phyloP scores from a whole-genome alignment of 2,113 vertebrate species.

The Hydropotes inermis region DNA sequence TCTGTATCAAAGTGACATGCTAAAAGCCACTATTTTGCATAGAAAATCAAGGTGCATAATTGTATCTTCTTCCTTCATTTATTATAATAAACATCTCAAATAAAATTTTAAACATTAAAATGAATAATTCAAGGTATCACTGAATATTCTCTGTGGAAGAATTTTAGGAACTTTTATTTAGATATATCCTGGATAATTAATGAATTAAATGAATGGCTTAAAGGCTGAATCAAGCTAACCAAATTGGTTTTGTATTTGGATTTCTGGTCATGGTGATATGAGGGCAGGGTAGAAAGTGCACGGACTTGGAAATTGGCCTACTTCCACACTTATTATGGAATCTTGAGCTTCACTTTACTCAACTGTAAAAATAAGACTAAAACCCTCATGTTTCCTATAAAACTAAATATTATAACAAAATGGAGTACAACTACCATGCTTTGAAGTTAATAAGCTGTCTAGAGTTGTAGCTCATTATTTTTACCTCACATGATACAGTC shows the following conservation, averaged over 20 bases:
- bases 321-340: not conserved
- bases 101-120: not conserved
- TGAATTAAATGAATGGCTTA: not conserved
- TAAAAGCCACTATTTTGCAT: not conserved
- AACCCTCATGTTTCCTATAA: not conserved
- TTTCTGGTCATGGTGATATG: not conserved
- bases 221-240: not conserved
- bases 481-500: not conserved
- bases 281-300: not conserved
- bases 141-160: not conserved
- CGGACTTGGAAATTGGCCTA: not conserved
- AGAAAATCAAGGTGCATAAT: not conserved
- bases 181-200: not conserved
- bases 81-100: not conserved
- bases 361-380: not conserved
- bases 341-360: not conserved
- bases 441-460: not conserved
- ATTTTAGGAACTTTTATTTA: not conserved
- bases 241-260: not conserved
- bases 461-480: not conserved
- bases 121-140: not conserved
- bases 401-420: not conserved
- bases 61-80: not conserved
- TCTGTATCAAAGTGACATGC: not conserved
- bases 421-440: not conserved